phyloP scores from a whole-genome alignment of 2,113 vertebrate genomes.

The Hirundichthys speculiger region DNA sequence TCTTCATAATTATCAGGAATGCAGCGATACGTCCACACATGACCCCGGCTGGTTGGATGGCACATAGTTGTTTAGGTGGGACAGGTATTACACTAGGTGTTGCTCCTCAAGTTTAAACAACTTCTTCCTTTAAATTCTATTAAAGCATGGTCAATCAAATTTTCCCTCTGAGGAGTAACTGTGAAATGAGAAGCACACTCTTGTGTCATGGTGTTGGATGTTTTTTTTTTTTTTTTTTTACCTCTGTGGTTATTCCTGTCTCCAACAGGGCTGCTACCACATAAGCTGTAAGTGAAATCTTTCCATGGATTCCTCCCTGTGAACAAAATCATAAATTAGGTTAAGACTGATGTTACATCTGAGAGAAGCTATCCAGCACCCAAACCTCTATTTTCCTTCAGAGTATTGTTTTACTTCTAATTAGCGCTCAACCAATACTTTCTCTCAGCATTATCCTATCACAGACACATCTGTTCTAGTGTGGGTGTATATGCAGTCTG shows the following conservation, averaged over 20 bases:
- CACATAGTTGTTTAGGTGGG: constrained; percentile 5
- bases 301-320: constrained; percentile 92
- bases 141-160: neutral
- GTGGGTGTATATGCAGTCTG: neutral
- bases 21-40: constrained; percentile 53
- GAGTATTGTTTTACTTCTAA: neutral
- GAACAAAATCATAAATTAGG: constrained; percentile 18
- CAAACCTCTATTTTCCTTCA: neutral
- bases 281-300: constrained; percentile 91
- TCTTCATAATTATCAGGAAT: constrained; percentile 70
- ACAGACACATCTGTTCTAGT: neutral
- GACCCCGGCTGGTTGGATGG: constrained; percentile 25
- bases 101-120: neutral
- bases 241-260: constrained; percentile 88
- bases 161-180: neutral
- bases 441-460: neutral
- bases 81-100: neutral
- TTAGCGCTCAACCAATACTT: neutral
- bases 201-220: neutral
- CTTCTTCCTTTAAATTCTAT: neutral
- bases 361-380: neutral
- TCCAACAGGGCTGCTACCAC: constrained; percentile 91
- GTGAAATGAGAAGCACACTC: neutral
- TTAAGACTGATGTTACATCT: neutral
- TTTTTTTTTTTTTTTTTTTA: too few relatives aligned